Conservation (phyloP, 1,140 invertebrate species). For the Calliphora vicina region DNA sequence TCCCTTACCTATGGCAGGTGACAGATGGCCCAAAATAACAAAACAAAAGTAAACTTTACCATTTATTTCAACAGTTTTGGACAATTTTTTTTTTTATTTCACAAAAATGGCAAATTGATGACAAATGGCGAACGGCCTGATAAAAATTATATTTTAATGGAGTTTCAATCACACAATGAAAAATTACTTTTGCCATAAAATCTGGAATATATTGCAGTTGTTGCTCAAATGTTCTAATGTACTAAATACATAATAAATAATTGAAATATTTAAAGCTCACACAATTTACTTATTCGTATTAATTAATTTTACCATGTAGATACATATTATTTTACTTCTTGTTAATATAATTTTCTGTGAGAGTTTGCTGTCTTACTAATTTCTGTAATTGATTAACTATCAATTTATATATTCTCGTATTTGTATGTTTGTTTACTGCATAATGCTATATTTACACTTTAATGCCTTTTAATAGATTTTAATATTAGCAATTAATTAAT, state of each 20-base stretch:
- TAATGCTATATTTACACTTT: not conserved
- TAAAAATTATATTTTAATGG: constrained; percentile 2
- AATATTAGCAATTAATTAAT: not conserved
- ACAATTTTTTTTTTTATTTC: not conserved
- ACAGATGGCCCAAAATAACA: constrained; percentile 19
- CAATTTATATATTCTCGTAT: no score
- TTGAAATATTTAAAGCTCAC: not conserved
- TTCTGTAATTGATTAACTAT: no score
- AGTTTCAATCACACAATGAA: not conserved
- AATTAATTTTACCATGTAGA: no score
- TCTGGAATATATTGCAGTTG: no score
- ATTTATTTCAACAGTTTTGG: constrained; percentile 11
- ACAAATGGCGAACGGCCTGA: not conserved
- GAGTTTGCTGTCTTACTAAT: no score
- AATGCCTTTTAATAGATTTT: not conserved
- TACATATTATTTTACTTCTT: no score
- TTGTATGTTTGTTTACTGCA: no score
- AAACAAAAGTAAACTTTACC: not conserved
- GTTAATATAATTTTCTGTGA: no score
- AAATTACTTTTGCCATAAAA: not conserved
- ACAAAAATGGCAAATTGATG: constrained; percentile 25
- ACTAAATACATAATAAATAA: not conserved
- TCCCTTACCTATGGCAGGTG: not conserved
- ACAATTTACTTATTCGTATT: no score
- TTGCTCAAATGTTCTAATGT: not conserved